These are phyloP conservation scores for Bugula neritina DNA, from an alignment of 2,888 invertebrate species.

Conservation along the genomic window DNA sequence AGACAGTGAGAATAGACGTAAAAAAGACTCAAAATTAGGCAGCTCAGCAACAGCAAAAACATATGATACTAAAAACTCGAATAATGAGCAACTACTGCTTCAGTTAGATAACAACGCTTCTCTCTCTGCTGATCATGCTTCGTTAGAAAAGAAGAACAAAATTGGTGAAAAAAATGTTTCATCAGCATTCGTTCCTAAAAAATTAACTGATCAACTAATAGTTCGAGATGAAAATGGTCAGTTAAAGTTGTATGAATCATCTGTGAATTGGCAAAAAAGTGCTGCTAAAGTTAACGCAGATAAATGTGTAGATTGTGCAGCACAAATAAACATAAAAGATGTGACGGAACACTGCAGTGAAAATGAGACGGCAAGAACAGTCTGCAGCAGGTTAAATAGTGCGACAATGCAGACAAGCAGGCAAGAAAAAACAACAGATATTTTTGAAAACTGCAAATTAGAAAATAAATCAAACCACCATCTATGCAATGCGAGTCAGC, in stretches of 20 bases:
- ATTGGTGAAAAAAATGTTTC: background rate
- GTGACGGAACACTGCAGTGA: background rate
- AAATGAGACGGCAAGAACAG: background rate
- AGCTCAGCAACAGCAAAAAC: background rate
- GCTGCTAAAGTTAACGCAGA: background rate
- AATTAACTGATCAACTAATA: background rate
- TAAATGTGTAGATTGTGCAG: constrained; percentile 9
- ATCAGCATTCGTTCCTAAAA: background rate
- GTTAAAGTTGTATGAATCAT: background rate
- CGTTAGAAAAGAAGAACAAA: too few relatives aligned
- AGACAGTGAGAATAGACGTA: background rate
- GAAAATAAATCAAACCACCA: background rate
- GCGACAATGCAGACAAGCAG: too few relatives aligned
- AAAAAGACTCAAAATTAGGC: background rate
- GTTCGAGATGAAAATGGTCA: background rate
- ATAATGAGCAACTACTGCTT: too few relatives aligned
- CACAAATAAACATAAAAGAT: constrained; percentile 10
- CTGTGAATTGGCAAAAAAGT: background rate
- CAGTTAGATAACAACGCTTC: background rate
- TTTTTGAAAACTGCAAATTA: background rate
- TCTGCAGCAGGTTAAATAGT: background rate
- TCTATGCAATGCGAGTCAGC: too few relatives aligned
- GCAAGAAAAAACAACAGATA: background rate
- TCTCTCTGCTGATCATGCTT: background rate
- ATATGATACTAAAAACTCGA: background rate